Base-by-base conservation (phyloP, 2,888 invertebrate genomes). In the Drosophila neotestacea region DNA sequence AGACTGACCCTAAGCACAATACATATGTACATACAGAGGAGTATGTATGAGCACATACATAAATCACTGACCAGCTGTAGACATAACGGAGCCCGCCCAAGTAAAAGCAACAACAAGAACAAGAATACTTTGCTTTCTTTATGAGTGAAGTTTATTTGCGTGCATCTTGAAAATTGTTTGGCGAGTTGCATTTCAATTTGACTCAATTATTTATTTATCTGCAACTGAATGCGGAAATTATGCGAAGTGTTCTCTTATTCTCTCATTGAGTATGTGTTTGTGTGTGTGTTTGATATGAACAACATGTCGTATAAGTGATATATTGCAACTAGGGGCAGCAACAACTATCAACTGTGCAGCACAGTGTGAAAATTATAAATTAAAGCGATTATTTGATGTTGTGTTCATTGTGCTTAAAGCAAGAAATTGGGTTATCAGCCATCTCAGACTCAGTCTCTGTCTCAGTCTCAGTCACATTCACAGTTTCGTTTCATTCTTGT, bases 141-240 rank as follows among this genome's bases (percentile, higher is more conserved):
- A 65, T 60, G 69, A 39, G 41, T 50, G 77, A 88, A 88, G 87
- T 88, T 84, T 84, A 84, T 88, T 84, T 88, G 89, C 89, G 89
- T 89, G 84, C 78, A 68, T 68, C 73, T 73, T 60, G 77, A 72
- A 75, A 89, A 86, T 88, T 89, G 85, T 86, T 86, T 89, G 83
- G 85, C 85, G 89, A 85, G 85, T 75, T 85, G 85, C 85, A 89
- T 86, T 86, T 86, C 88, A 86, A 86, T 86, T 86, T 86, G 85
- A 86, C 85, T 86, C 90, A 86, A 89, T 86, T 86, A 86, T 86
- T 86, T 86, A 86, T 86, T 86, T 86, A 86, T 86, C 85, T 89
- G 69, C 89, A 87, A 81, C 73, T 89, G 90, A 89, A 89, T 85
- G 89, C 89, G 89, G 90, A 85, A 85, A 85, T 87, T 85, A 87